A percentile compares a stretch with the other conserved stretches of the same genome.
These are phyloP conservation scores for Rhadina sibilatrix DNA, from an alignment of 2,113 vertebrate genomes.

Conservation along the genomic window DNA sequence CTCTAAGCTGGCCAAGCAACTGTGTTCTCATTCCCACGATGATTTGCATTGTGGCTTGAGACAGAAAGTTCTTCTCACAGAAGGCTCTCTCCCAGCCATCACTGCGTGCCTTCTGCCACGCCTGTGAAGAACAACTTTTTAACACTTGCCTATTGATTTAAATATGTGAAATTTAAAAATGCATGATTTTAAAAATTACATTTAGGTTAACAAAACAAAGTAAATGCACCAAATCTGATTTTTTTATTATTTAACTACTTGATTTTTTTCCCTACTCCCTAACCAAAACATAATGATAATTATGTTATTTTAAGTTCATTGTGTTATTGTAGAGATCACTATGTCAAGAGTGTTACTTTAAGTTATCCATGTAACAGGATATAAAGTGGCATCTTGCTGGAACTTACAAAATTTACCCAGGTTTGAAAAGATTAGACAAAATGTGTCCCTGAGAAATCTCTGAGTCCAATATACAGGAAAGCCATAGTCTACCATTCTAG, in stretches of 20 bases:
- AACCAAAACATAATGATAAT: not conserved
- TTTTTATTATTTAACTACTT: not conserved
- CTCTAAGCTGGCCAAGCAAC: constrained; percentile 93
- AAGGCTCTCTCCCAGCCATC: constrained; percentile 93
- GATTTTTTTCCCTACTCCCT: not conserved
- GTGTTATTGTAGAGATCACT: not conserved
- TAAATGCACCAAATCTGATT: not conserved
- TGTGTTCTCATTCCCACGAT: constrained; percentile 93
- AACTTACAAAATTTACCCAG: not conserved
- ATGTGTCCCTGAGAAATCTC: not conserved
- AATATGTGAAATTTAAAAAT: not conserved
- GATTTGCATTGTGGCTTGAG: constrained; percentile 94
- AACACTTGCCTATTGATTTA: not conserved
- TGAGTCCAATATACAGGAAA: not conserved
- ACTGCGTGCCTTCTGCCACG: constrained; percentile 91
- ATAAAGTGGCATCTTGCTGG: not conserved
- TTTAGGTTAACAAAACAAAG: not conserved
- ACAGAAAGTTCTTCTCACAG: constrained; percentile 95
- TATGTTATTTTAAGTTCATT: not conserved
- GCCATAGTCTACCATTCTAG: not conserved
- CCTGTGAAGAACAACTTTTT: constrained; percentile 69
- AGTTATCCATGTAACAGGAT: not conserved
- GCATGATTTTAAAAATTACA: not conserved
- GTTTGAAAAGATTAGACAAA: not conserved
- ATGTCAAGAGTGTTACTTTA: not conserved